These are phyloP conservation scores for Burhinus oedicnemus DNA, from an alignment of 2,113 vertebrate genomes.

Conservation along the genomic window DNA sequence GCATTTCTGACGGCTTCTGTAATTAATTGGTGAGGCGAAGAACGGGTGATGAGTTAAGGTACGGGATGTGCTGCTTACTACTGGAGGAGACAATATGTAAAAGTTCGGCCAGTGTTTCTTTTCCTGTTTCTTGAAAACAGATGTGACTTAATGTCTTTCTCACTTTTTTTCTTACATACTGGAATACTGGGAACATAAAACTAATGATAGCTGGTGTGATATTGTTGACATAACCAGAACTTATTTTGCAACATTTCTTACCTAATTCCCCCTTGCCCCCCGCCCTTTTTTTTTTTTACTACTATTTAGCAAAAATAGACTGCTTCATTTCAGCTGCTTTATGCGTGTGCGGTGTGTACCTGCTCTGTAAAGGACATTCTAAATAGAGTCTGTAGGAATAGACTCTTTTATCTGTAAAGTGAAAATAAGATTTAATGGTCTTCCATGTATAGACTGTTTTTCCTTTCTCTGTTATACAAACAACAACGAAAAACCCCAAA, in stretches of 20 bases:
- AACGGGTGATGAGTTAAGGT: not conserved
- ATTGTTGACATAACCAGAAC: not conserved
- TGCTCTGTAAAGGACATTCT: not conserved
- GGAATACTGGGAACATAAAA: not conserved
- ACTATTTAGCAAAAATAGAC: not conserved
- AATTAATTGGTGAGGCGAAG: not conserved
- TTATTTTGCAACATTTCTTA: not conserved
- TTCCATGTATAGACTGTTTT: accelerated
- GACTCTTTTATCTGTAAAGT: not conserved
- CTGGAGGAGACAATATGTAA: not conserved
- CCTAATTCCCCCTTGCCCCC: accelerated
- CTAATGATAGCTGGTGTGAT: not conserved
- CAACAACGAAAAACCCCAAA: not conserved
- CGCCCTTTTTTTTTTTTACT: not conserved
- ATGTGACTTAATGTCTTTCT: not conserved
- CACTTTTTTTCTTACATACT: accelerated
- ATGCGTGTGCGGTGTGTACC: not conserved
- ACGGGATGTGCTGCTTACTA: not conserved
- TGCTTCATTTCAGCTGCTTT: not conserved
- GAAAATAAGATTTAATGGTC: not conserved
- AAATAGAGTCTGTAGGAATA: not conserved
- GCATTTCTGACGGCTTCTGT: not conserved
- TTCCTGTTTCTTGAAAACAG: not conserved
- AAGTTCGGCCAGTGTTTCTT: not conserved
- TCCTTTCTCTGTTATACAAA: not conserved